Evolutionary conservation across 1,140 invertebrate species (phyloP).

Genomic region (Pogonomyrmex barbatus): DNA sequence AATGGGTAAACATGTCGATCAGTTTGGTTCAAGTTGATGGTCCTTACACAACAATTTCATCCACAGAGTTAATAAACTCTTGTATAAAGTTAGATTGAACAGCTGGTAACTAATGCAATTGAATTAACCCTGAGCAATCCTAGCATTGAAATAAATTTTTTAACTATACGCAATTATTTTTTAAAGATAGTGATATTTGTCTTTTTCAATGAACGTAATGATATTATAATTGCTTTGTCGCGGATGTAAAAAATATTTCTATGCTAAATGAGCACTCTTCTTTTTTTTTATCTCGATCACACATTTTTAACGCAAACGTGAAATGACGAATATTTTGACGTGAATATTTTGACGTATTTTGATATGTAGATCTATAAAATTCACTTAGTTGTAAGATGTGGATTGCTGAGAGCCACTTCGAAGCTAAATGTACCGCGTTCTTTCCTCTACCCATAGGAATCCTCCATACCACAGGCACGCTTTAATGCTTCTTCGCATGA

Average conservation of each 20-base stretch:
- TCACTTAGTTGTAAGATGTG: neutral
- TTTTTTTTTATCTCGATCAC: neutral
- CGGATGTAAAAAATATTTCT: neutral
- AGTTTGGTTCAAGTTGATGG: neutral
- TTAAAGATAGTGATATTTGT: neutral
- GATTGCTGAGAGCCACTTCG: neutral
- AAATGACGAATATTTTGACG: too few relatives aligned
- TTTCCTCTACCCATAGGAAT: neutral
- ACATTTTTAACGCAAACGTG: neutral
- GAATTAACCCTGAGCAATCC: neutral
- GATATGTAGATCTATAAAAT: conserved; percentile 12
- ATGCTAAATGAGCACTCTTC: neutral
- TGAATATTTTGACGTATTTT: neutral
- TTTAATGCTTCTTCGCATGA: conserved; percentile 86
- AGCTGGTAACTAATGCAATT: neutral
- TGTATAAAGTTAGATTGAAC: neutral
- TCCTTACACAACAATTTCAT: neutral
- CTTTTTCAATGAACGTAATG: neutral
- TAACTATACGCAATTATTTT: neutral
- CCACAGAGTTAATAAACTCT: neutral
- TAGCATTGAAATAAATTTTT: neutral
- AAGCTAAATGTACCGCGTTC: too few relatives aligned
- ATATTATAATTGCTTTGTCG: neutral
- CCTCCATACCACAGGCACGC: neutral
- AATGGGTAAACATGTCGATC: neutral